Conservation (phyloP, 1,140 invertebrate species). For the Diploscapter pachys region DNA sequence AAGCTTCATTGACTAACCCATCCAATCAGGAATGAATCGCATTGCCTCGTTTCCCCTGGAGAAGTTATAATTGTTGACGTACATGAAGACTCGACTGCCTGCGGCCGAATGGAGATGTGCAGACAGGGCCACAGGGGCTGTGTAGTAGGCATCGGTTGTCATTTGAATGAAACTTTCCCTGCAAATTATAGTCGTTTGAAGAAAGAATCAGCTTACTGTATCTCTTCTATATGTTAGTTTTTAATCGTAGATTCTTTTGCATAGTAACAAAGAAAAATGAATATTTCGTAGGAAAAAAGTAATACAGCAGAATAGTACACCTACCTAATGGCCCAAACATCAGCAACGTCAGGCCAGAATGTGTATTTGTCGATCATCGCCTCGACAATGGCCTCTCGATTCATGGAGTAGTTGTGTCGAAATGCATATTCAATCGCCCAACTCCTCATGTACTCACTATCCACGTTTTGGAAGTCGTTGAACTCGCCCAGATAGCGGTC, state of each 20-base stretch:
- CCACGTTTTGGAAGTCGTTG: constrained; percentile 51
- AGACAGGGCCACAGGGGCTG: constrained; percentile 49
- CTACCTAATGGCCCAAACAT: constrained; percentile 51
- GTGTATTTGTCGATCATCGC: constrained; percentile 55
- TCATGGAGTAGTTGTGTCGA: constrained; percentile 58
- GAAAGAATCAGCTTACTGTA: no score
- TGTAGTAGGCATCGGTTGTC: constrained; percentile 55
- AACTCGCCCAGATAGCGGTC: constrained; percentile 55
- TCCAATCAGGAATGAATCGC: constrained; percentile 45
- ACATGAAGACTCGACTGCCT: constrained; percentile 54
- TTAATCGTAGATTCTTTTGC: no score
- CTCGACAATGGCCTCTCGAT: constrained; percentile 54
- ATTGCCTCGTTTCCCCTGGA: constrained; percentile 39
- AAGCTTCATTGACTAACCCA: constrained; percentile 38
- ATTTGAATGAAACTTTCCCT: constrained; percentile 51
- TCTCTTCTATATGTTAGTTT: no score
- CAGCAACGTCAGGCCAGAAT: constrained; percentile 53
- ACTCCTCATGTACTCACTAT: constrained; percentile 44
- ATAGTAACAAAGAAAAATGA: no score
- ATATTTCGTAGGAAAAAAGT: no score
- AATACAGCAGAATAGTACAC: no score
- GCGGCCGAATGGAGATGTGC: constrained; percentile 54
- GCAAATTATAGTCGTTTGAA: no score
- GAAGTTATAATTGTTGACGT: constrained; percentile 58
- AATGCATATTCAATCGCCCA: constrained; percentile 53